Evolutionary conservation across 1,140 invertebrate genomes (phyloP).

Genomic region (Ceratina calcarata): DNA sequence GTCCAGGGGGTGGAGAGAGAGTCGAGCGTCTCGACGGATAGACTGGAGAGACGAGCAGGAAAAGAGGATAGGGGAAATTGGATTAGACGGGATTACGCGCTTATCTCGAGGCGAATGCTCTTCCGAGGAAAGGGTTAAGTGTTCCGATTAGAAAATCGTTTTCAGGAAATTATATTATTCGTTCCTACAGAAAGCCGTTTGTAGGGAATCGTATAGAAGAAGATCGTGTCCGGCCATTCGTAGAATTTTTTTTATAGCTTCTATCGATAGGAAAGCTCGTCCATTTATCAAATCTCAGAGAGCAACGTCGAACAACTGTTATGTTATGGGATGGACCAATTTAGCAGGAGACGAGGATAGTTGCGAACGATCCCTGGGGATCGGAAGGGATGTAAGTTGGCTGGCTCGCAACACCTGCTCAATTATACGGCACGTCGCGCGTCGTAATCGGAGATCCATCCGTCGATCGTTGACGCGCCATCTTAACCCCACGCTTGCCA

Average conservation of each 20-base stretch:
- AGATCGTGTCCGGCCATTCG: too few species aligned
- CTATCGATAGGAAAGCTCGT: too few species aligned
- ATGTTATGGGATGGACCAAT: too few species aligned
- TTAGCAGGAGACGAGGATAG: too few species aligned
- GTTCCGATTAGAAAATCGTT: too few species aligned
- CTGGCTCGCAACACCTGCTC: slow-evolving; percentile 54
- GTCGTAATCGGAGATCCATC: slow-evolving; percentile 62
- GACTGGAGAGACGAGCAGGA: neutral
- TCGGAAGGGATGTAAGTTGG: neutral
- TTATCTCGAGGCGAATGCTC: neutral
- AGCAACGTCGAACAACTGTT: too few species aligned
- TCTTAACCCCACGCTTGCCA: neutral
- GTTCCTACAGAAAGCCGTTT: too few species aligned
- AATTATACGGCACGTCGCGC: slow-evolving; percentile 58
- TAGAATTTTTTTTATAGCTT: too few species aligned
- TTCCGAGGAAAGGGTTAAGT: neutral
- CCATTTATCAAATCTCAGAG: too few species aligned
- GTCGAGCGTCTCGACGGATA: neutral
- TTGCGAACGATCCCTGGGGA: neutral
- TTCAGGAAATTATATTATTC: too few species aligned
- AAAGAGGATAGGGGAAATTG: slow-evolving; percentile 18
- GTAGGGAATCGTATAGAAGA: too few species aligned
- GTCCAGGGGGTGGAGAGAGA: too few species aligned
- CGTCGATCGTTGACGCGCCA: slow-evolving; percentile 56
- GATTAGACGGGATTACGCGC: slow-evolving; percentile 25